Evolutionary conservation across 2,113 vertebrate species (phyloP).

Genomic region (Baryphthengus martii): DNA sequence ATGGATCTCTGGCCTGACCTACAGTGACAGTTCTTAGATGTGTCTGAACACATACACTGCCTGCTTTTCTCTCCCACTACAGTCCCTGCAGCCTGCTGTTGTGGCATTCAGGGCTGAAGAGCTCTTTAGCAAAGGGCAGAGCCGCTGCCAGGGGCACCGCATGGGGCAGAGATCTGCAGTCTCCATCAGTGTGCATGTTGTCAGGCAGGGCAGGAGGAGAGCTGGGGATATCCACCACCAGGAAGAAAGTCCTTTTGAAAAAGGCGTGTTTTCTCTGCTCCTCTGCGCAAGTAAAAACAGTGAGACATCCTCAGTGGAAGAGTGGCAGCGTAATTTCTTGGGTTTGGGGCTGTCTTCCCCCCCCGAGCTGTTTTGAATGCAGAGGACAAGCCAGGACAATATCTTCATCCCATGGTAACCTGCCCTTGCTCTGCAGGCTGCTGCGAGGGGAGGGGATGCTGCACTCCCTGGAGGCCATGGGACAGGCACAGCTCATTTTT

Average conservation of each 20-base stretch:
- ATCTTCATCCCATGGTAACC: neutral
- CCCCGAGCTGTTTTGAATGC: neutral
- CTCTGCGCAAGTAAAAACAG: neutral
- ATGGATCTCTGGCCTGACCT: conserved; percentile 49
- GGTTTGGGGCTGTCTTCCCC: neutral
- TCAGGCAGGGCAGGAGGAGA: neutral
- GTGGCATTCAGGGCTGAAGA: neutral
- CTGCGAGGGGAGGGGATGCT: neutral
- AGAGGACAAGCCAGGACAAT: neutral
- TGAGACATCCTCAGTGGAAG: neutral
- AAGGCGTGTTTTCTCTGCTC: neutral
- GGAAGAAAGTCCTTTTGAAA: neutral
- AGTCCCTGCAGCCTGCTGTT: neutral
- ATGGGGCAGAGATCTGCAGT: neutral
- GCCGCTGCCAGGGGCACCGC: neutral
- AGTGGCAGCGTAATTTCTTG: neutral
- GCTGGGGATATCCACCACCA: neutral
- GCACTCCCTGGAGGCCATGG: neutral
- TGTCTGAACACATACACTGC: conserved; percentile 26
- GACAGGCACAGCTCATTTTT: conserved; percentile 1
- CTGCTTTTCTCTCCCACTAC: neutral
- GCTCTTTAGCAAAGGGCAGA: conserved; percentile 48
- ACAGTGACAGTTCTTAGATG: conserved; percentile 14
- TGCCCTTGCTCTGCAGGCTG: neutral
- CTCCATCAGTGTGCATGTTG: neutral